Conservation (phyloP, 2,888 invertebrate species). For the Tortricodes alternella region DNA sequence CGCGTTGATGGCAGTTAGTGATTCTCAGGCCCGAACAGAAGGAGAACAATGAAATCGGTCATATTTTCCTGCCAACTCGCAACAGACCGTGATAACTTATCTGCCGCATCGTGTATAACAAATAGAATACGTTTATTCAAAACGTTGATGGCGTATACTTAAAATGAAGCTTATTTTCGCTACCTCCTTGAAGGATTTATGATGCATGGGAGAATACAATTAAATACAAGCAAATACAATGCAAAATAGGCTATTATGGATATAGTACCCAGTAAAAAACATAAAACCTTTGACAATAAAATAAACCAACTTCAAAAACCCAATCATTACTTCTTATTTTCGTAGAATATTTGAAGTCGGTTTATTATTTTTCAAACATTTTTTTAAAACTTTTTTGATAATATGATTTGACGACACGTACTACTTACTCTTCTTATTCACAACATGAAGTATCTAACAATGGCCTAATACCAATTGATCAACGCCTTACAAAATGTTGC, state of each 20-base stretch:
- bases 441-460: too few relatives aligned
- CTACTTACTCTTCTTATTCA: too few relatives aligned
- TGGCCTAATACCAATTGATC: too few relatives aligned
- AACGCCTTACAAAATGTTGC: too few relatives aligned
- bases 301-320: too few relatives aligned
- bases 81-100: constrained; percentile 76
- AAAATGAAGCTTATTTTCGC: constrained; percentile 70
- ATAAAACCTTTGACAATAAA: too few relatives aligned
- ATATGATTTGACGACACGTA: too few relatives aligned
- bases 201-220: constrained; percentile 23
- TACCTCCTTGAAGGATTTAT: constrained; percentile 64
- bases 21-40: constrained; percentile 75
- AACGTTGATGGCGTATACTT: constrained; percentile 68
- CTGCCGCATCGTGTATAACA: constrained; percentile 74
- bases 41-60: constrained; percentile 81
- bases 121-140: constrained; percentile 67
- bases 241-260: not conserved
- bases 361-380: too few relatives aligned
- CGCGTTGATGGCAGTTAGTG: constrained; percentile 78
- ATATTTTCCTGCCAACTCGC: constrained; percentile 78
- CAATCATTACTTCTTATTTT: too few relatives aligned
- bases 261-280: not conserved
- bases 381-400: too few relatives aligned
- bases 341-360: too few relatives aligned
- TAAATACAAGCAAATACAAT: constrained; percentile 1